Evolutionary conservation across 2,888 invertebrate species (phyloP), one percentile per base, ranked within the genome.

Genomic region (Resseliella maxima): DNA sequence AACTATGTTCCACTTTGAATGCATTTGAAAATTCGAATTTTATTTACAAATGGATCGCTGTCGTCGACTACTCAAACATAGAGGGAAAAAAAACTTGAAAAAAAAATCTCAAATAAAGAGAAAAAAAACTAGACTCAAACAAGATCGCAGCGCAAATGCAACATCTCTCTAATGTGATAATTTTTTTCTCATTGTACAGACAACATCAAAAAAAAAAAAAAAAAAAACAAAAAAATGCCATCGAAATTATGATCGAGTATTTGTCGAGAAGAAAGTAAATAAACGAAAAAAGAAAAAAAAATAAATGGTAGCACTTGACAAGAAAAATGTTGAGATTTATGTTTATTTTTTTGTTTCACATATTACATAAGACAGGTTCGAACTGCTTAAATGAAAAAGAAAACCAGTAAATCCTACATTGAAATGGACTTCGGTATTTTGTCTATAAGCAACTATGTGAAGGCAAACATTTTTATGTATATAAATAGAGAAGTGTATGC

Each of bases 1-100:
- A 72, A 72, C 72, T 72, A 72, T 72, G 72, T 72, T 72, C 72
- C 72, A 72, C 72, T 72, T 72, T 35, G 72, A 72, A 72, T 72
- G 72, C 72, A 72, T 72, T 72, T 72, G 72, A 35, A 72, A 72
- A 31, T 72, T 72, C n/a, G 72, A 72, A 72, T 72, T n/a, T n/a
- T 72, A 72, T 72, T 72, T 72, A 72, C 72, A 72, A 72, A 72
- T 72, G 72, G 72, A 72, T 72, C 31, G 72, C n/a, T 72, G 72
- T 72, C 72, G 72, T 72, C 72, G 35, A 31, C 72, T 72, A 10
- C 3, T 72, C 72, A 72, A 72, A 59, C 27, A 41, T 41, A 8
- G 41, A n/a, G 59, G 24, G 5, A 59, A 59, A 35, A 15, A 24
- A 6, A 24, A 24, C n/a, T 0, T 24, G n/a, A 59, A 59, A 59